Conservation (phyloP, 2,113 vertebrate genomes). For the Sphaerodactylus townsendi region DNA sequence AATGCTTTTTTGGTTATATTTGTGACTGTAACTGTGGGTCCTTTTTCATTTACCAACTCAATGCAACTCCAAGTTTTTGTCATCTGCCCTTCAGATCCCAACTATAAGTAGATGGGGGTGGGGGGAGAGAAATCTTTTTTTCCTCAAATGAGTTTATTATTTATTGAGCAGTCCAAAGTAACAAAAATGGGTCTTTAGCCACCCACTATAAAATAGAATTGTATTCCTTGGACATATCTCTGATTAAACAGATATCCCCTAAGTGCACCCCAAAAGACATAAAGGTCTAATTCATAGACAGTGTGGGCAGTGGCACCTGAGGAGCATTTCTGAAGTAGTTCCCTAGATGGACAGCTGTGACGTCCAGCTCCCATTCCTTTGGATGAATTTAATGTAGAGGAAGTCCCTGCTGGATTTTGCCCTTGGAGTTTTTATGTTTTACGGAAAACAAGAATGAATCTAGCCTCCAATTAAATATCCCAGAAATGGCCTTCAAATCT, state of each 20-base stretch:
- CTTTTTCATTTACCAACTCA: neutral
- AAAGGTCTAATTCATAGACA: constrained; percentile 57
- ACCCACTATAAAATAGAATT: neutral
- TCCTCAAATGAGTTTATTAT: constrained; percentile 47
- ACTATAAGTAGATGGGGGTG: constrained; percentile 18
- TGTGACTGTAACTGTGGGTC: constrained; percentile 58
- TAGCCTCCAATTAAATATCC: constrained; percentile 38
- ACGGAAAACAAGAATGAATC: constrained; percentile 55
- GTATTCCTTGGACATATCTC: constrained; percentile 52
- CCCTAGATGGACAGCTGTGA: neutral
- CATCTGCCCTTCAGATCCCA: constrained; percentile 8
- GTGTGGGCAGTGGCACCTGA: neutral
- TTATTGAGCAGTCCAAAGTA: constrained; percentile 45
- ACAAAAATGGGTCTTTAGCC: neutral
- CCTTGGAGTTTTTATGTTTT: constrained; percentile 55
- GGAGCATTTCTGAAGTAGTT: neutral
- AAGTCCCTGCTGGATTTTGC: constrained; percentile 45
- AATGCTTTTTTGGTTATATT: constrained; percentile 63
- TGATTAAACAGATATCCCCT: constrained; percentile 55
- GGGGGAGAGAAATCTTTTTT: too few species aligned
- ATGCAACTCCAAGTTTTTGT: constrained; percentile 41
- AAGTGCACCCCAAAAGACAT: constrained; percentile 56
- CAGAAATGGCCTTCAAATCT: constrained; percentile 14
- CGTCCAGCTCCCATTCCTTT: neutral
- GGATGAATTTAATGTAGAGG: neutral